Conservation (phyloP, 2,797 vertebrate species). For the Microcaecilia unicolor region DNA sequence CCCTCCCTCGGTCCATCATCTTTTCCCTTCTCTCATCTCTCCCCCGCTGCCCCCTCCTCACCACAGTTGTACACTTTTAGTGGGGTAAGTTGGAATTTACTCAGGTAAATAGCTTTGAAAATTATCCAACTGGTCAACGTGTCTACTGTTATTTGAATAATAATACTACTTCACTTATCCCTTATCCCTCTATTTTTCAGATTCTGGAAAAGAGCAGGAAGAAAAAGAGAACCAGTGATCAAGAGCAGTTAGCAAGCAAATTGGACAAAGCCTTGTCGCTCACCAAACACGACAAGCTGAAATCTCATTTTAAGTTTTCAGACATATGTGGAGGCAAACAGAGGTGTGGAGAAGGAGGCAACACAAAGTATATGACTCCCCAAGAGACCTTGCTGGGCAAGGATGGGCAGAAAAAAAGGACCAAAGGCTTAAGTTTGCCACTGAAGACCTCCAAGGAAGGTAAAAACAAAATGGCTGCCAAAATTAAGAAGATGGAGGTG, state of each 20-base stretch:
- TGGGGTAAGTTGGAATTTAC: too few relatives aligned
- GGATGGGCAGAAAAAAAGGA: slow-evolving; percentile 53
- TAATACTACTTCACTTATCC: too few relatives aligned
- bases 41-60: too few relatives aligned
- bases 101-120: too few relatives aligned
- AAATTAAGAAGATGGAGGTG: slow-evolving; percentile 65
- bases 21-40: too few relatives aligned
- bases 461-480: slow-evolving; percentile 74
- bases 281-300: slow-evolving; percentile 76
- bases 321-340: slow-evolving; percentile 53
- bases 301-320: slow-evolving; percentile 64
- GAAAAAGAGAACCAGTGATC: slow-evolving; percentile 74
- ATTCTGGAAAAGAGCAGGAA: slow-evolving; percentile 66
- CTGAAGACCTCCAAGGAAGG: slow-evolving; percentile 66
- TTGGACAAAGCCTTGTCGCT: slow-evolving; percentile 87
- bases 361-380: slow-evolving; percentile 43
- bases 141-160: too few relatives aligned
- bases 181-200: too few relatives aligned
- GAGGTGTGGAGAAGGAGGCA: slow-evolving; percentile 36
- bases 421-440: slow-evolving; percentile 62
- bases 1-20: too few relatives aligned
- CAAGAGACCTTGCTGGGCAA: slow-evolving; percentile 59
- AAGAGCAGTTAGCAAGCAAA: slow-evolving; percentile 88
- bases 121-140: too few relatives aligned
- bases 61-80: too few relatives aligned